Base-by-base conservation (phyloP, 1,140 invertebrate genomes). In the Dendrolimus kikuchii region DNA sequence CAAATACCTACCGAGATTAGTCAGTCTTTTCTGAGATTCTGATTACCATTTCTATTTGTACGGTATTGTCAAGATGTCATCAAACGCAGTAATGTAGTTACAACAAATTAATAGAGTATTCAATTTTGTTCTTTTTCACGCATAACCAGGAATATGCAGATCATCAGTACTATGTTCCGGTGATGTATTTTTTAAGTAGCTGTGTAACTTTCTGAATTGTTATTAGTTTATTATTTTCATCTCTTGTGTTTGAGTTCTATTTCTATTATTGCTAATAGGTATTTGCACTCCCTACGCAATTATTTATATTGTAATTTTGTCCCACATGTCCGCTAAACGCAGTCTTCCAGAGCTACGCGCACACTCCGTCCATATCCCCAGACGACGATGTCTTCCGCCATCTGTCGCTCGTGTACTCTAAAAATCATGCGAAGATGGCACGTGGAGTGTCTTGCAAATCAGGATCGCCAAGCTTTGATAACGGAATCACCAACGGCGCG, bases 311-410 rank as follows among this genome's bases (percentile, higher is more conserved):
- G 47, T 51, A 36, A 55, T 77, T 78, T 69, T 57, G 44, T 55
- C 55, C 76, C 64, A 89, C 89, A 90, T 90, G 77, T 90, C 89
- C 88, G 78, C 69, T 91, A 56, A 88, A 88, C 68, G 77, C 85
- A 95, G 93, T 95, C 81, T 95, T 95, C 88, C 92, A 94, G 89
- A 93, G 91, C 67, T 94, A 93, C 66, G 89, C 91, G 44, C 92
- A 92, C 44, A 88, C 91, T 40, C 93, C 93, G 48, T 95, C 95
- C 40, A 89, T 96, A 55, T 94, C 95, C 41, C 96, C 96, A 0
- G 98, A 99, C 77, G 96, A 99, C 81, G 96, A 97, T 75, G 92
- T 97, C 4, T 98, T 99, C 85, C 93, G 93, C 59, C 94, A 98
- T 81, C 79, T 99, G 42, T 94, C 97, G 23, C 87, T 95, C 59